Evolutionary conservation across 2,888 invertebrate species (phyloP).

Genomic region (Dicyrtomina minuta): DNA sequence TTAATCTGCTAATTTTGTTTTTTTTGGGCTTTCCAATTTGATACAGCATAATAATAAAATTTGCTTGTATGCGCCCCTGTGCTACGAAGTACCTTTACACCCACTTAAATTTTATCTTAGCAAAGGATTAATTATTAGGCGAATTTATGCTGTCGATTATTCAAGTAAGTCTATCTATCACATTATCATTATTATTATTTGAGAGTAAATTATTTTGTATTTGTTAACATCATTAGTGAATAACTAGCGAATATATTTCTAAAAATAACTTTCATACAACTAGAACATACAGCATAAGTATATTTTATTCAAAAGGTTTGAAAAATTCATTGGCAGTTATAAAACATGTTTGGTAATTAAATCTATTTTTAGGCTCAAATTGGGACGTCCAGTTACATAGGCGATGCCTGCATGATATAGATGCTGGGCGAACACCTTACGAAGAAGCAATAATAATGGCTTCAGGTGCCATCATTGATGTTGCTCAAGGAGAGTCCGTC

Average conservation of each 20-base stretch:
- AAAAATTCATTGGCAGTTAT: too few relatives aligned
- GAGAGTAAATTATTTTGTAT: too few relatives aligned
- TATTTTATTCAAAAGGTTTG: too few relatives aligned
- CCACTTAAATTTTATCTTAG: constrained; percentile 41
- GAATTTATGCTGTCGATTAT: constrained; percentile 44
- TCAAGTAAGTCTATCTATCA: constrained; percentile 34
- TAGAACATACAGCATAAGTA: too few relatives aligned
- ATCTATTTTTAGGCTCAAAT: constrained; percentile 38
- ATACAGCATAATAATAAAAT: constrained; percentile 36
- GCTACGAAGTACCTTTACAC: constrained; percentile 41
- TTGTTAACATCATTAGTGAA: too few relatives aligned
- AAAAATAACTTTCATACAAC: too few relatives aligned
- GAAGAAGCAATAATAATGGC: constrained; percentile 44
- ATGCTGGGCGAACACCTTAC: constrained; percentile 37
- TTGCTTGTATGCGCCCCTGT: constrained; percentile 39
- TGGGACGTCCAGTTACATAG: constrained; percentile 40
- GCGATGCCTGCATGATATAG: constrained; percentile 38
- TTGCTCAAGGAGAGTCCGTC: constrained; percentile 43
- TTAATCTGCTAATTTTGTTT: constrained; percentile 10
- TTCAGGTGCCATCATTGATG: constrained; percentile 42
- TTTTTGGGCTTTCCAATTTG: not conserved
- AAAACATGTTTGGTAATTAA: too few relatives aligned
- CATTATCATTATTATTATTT: too few relatives aligned
- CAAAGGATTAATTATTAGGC: constrained; percentile 39
- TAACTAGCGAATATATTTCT: too few relatives aligned